A percentile compares a stretch with the other conserved stretches of the same genome.
Conservation (phyloP, 2,797 vertebrate genomes). For the Craterocephalus amniculus region DNA sequence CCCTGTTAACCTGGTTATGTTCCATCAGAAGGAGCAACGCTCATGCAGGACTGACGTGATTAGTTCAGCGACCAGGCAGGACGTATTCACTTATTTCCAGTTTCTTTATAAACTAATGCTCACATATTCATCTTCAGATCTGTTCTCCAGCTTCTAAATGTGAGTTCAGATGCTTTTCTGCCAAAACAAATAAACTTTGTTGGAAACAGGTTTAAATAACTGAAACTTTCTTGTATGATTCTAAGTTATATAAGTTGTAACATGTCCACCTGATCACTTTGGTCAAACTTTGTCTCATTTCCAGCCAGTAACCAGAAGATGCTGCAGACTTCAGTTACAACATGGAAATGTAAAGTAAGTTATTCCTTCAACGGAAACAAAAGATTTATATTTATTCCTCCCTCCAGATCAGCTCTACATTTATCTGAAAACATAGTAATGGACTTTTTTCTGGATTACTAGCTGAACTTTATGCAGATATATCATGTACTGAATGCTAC, state of each 20-base stretch:
- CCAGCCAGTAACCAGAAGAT: slow-evolving; percentile 48
- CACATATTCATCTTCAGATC: no score
- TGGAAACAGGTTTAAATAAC: neutral
- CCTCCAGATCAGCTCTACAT: slow-evolving; percentile 30
- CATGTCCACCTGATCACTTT: slow-evolving; percentile 21
- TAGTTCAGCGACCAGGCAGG: no score
- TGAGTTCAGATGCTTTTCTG: no score
- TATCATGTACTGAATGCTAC: slow-evolving; percentile 58
- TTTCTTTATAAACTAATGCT: no score
- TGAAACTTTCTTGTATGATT: slow-evolving; percentile 3
- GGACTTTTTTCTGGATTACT: slow-evolving; percentile 14
- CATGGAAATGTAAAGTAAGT: slow-evolving; percentile 57
- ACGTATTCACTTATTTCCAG: no score
- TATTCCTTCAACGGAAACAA: slow-evolving; percentile 64
- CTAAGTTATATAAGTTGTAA: slow-evolving; percentile 47
- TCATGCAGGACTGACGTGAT: no score
- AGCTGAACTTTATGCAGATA: slow-evolving; percentile 27
- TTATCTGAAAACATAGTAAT: slow-evolving; percentile 8
- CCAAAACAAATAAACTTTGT: neutral
- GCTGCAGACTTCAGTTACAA: slow-evolving; percentile 71
- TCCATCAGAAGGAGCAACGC: no score
- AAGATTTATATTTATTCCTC: slow-evolving; percentile 63
- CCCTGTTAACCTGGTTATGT: no score
- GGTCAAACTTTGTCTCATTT: neutral
- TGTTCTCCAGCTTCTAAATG: no score